These are phyloP conservation scores for Dromiciops gliroides DNA, from an alignment of 2,113 vertebrate genomes.

Conservation along the genomic window DNA sequence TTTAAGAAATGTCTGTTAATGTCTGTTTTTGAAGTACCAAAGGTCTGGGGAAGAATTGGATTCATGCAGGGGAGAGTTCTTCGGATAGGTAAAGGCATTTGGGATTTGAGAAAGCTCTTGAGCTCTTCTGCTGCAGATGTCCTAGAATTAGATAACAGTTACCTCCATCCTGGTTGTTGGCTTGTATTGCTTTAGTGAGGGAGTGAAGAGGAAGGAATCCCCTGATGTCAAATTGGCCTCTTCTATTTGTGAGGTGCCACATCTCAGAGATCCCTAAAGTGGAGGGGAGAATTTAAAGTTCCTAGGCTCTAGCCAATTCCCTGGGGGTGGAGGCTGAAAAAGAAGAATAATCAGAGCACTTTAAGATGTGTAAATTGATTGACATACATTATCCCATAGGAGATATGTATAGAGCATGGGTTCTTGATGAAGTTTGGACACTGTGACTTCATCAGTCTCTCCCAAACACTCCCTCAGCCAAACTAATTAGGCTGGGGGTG, in stretches of 20 bases:
- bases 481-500: constrained; percentile 80
- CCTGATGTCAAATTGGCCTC: neutral
- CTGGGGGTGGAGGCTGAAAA: neutral
- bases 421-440: neutral
- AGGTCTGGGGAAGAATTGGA: neutral
- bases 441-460: constrained; percentile 58
- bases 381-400: neutral
- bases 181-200: neutral
- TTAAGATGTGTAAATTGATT: neutral
- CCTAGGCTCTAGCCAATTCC: neutral
- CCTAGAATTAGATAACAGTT: neutral
- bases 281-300: neutral
- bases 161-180: too few species aligned
- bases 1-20: neutral
- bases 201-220: neutral
- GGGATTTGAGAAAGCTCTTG: neutral
- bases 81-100: neutral
- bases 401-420: neutral
- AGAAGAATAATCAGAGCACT: neutral
- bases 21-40: neutral
- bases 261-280: neutral
- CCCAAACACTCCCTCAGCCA: constrained; percentile 74
- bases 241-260: neutral
- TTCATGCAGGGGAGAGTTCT: neutral
- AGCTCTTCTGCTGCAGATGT: neutral